phyloP scores from a whole-genome alignment of 1,140 invertebrate species.

The Temnothorax longispinosus region DNA sequence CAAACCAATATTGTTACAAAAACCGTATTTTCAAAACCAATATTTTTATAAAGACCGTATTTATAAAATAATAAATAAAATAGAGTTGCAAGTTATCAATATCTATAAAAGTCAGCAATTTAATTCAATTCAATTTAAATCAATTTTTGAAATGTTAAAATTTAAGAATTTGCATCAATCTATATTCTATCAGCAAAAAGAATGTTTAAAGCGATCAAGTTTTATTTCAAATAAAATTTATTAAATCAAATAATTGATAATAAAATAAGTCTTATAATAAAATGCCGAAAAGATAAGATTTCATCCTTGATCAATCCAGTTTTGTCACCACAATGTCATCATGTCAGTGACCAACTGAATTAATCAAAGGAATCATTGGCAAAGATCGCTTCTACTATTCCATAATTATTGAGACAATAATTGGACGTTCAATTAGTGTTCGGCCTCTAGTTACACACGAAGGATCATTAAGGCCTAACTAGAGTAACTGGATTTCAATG shows the following conservation, averaged over 20 bases:
- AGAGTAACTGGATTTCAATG: slow-evolving; percentile 30
- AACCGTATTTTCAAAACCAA: background rate
- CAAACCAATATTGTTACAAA: background rate
- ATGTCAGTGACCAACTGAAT: background rate
- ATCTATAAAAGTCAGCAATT: background rate
- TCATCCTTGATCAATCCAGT: background rate
- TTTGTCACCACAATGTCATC: background rate
- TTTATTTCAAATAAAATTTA: background rate
- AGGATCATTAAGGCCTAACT: slow-evolving; percentile 26
- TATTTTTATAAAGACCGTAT: too few relatives aligned
- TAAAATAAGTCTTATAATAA: background rate
- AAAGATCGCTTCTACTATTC: slow-evolving; percentile 4
- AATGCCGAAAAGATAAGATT: background rate
- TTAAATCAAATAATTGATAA: background rate
- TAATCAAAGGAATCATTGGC: background rate
- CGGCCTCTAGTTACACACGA: slow-evolving; percentile 1
- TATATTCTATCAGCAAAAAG: background rate
- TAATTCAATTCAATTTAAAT: background rate
- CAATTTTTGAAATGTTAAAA: background rate
- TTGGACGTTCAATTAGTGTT: background rate
- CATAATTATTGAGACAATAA: slow-evolving; percentile 22
- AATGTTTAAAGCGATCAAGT: background rate
- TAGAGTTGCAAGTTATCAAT: background rate
- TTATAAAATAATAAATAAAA: background rate
- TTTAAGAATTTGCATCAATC: background rate